phyloP scores from a whole-genome alignment of 2,113 vertebrate genomes.

The Opisthocomus hoazin region DNA sequence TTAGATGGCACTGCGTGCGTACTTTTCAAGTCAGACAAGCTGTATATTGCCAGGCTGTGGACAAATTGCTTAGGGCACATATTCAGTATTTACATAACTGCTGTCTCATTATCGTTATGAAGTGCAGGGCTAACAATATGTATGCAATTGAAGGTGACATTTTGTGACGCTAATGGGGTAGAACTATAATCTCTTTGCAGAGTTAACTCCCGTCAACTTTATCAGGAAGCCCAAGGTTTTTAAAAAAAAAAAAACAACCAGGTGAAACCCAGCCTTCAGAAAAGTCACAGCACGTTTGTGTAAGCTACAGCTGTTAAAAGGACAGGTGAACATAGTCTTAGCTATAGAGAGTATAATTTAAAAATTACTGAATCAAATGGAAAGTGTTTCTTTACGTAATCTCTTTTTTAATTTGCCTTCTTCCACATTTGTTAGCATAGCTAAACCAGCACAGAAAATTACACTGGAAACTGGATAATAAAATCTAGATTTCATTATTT shows the following conservation, averaged over 20 bases:
- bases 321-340: background rate
- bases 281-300: background rate
- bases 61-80: conserved; percentile 63
- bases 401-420: background rate
- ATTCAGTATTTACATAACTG: conserved; percentile 68
- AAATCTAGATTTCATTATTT: background rate
- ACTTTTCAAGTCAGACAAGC: conserved; percentile 46
- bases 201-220: conserved; percentile 10
- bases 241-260: background rate
- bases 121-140: conserved; percentile 43
- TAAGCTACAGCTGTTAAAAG: background rate
- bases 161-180: conserved; percentile 51
- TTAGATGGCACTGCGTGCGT: background rate
- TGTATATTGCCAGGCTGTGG: conserved; percentile 50
- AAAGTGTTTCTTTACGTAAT: background rate
- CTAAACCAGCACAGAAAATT: background rate
- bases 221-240: background rate
- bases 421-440: background rate
- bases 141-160: conserved; percentile 64
- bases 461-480: background rate
- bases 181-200: conserved; percentile 41
- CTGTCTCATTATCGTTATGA: conserved; percentile 66
- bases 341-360: background rate
- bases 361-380: background rate
- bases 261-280: background rate